Conservation (phyloP, 2,888 invertebrate species). For the Drosophila prostipennis region DNA sequence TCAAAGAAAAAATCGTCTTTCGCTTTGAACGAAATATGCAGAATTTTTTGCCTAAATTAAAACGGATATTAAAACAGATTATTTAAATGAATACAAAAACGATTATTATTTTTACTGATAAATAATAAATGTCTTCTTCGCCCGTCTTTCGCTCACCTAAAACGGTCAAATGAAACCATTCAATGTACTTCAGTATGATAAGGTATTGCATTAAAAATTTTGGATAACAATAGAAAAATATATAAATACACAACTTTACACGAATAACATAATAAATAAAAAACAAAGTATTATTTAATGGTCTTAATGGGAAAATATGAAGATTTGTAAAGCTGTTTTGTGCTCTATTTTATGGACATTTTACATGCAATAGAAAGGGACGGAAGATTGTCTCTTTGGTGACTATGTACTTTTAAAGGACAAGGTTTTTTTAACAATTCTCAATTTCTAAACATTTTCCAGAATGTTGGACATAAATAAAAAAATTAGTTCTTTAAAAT, state of each 20-base stretch:
- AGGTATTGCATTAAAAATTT: constrained; percentile 11
- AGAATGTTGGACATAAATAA: no score
- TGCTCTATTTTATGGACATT: not conserved
- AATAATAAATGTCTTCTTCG: not conserved
- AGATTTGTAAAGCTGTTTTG: no score
- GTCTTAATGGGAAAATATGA: not conserved
- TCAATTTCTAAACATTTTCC: no score
- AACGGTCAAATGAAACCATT: constrained; percentile 4
- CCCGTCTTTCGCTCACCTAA: constrained; percentile 5
- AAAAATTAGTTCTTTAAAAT: no score
- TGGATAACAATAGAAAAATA: constrained; percentile 21
- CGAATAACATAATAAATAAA: constrained; percentile 27
- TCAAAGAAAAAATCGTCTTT: constrained; percentile 1
- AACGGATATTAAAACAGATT: constrained; percentile 6
- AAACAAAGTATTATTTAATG: constrained; percentile 8
- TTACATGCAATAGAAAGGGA: not conserved
- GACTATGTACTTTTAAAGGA: no score
- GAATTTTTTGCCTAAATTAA: not conserved
- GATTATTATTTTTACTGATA: constrained; percentile 4
- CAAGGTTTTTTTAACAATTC: no score
- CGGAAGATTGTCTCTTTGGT: no score
- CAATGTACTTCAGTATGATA: constrained; percentile 13
- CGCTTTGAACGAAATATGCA: not conserved
- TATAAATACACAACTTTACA: constrained; percentile 31
- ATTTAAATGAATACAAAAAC: constrained; percentile 1